Base-by-base conservation (phyloP, 1,140 invertebrate genomes). In the Rhopalosiphum maidis region DNA sequence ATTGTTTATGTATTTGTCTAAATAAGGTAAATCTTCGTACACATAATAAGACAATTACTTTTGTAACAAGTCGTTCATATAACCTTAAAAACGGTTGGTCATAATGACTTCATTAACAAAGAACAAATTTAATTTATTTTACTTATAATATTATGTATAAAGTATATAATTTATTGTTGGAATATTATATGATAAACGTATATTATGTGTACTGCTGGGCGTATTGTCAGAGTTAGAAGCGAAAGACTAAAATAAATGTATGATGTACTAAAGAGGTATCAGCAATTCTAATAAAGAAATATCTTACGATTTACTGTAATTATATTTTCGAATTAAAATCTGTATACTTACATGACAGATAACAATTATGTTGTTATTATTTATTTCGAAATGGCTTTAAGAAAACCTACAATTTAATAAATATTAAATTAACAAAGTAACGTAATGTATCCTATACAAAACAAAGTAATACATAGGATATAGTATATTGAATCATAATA, bases 41-140 rank as follows among this genome's bases (percentile, higher is more conserved):
- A 77, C 21, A 68, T 77, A 77, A 77, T 77, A 35, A 77, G 60
- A 77, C 30, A 77, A 77, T 77, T 77, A 77, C n/a, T 77, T 77
- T 21, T 77, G n/a, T 77, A 77, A n/a, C n/a, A n/a, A 77, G 60
- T 77, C 60, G n/a, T 77, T 77, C 15, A n/a, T 77, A 15, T 77
- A 77, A 77, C 60, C 60, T 77, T 77, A 77, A 77, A 77, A n/a
- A 77, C n/a, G 5, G 60, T 77, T 77, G 30, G n/a, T 77, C 30
- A 35, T 77, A n/a, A n/a, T 77, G 30, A 77, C 60, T 77, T 77
- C 60, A 77, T 77, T n/a, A 77, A 77, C n/a, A 77, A 77, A 6
- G 60, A 77, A 77, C 60, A 77, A 35, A 77, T n/a, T n/a, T 18
- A 77, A n/a, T 77, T 77, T 77, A 77, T n/a, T 77, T 77, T n/a